Conservation (phyloP, 2,797 vertebrate genomes). For the Kryptolebias ocellatus region DNA sequence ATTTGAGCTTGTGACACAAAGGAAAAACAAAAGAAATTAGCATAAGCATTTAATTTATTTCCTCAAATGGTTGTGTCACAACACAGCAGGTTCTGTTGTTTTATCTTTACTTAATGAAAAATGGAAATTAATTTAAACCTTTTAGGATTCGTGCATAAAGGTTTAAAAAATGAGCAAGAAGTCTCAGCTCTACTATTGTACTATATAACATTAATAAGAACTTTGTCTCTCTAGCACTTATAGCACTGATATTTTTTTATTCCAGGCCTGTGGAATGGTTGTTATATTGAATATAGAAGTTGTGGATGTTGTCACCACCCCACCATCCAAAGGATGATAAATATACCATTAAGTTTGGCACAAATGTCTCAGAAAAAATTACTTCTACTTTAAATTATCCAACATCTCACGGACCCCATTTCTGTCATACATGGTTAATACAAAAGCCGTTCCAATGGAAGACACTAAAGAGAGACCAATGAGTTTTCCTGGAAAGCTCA, state of each 20-base stretch:
- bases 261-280: neutral
- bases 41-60: too few species aligned
- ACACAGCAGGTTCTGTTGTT: too few species aligned
- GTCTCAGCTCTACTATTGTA: neutral
- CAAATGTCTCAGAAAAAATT: neutral
- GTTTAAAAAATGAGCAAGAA: neutral
- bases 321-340: neutral
- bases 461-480: neutral
- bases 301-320: neutral
- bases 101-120: too few species aligned
- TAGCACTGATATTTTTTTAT: neutral
- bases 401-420: too few species aligned
- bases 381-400: too few species aligned
- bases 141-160: too few species aligned
- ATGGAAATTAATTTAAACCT: too few species aligned
- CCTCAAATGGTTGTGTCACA: too few species aligned
- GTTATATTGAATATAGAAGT: neutral
- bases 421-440: too few species aligned
- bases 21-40: too few species aligned
- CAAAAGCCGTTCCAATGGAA: too few species aligned
- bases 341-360: neutral
- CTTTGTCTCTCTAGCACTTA: neutral
- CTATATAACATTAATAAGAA: neutral
- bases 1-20: too few species aligned
- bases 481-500: neutral